A percentile compares a stretch with the other conserved stretches of the same genome.
Conservation (phyloP, 1,140 invertebrate genomes). For the Hermetia illucens region DNA sequence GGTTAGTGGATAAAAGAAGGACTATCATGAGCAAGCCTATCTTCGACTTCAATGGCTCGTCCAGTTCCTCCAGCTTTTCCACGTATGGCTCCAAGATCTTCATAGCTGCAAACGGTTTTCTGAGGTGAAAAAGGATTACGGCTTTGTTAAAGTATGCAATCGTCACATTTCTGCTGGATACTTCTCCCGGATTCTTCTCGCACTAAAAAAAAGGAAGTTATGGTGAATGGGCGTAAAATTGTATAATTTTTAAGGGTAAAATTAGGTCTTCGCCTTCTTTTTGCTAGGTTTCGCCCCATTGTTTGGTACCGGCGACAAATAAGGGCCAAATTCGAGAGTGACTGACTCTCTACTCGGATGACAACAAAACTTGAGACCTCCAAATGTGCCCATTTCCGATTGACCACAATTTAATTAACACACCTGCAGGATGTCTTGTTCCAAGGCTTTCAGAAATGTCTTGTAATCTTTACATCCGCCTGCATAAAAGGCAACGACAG, state of each 20-base stretch:
- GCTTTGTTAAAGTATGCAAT: slow-evolving; percentile 68
- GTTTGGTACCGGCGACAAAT: too few relatives aligned
- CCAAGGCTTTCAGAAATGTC: slow-evolving; percentile 47
- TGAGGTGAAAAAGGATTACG: slow-evolving; percentile 62
- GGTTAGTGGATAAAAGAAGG: slow-evolving; percentile 22
- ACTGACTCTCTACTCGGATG: too few relatives aligned
- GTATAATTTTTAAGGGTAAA: too few relatives aligned
- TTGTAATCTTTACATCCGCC: slow-evolving; percentile 55
- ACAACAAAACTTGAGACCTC: slow-evolving; percentile 5
- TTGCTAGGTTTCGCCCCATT: too few relatives aligned
- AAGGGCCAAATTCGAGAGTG: too few relatives aligned
- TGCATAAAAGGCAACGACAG: slow-evolving; percentile 55
- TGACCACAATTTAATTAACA: slow-evolving; percentile 10
- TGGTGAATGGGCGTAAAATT: too few relatives aligned
- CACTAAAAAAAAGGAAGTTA: not conserved
- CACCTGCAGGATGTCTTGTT: slow-evolving; percentile 35
- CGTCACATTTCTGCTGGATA: slow-evolving; percentile 18
- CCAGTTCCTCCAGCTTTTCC: slow-evolving; percentile 58
- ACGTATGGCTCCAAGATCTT: slow-evolving; percentile 59
- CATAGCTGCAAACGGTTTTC: slow-evolving; percentile 60
- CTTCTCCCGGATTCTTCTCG: slow-evolving; percentile 17
- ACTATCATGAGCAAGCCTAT: slow-evolving; percentile 34
- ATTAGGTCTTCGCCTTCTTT: too few relatives aligned
- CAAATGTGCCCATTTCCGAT: slow-evolving; percentile 1
- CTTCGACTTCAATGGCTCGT: slow-evolving; percentile 36